A percentile compares a stretch with the other conserved stretches of the same genome.
These are phyloP conservation scores for Corella eumyota DNA, from an alignment of 23 tunicate genomes.

Conservation along the genomic window DNA sequence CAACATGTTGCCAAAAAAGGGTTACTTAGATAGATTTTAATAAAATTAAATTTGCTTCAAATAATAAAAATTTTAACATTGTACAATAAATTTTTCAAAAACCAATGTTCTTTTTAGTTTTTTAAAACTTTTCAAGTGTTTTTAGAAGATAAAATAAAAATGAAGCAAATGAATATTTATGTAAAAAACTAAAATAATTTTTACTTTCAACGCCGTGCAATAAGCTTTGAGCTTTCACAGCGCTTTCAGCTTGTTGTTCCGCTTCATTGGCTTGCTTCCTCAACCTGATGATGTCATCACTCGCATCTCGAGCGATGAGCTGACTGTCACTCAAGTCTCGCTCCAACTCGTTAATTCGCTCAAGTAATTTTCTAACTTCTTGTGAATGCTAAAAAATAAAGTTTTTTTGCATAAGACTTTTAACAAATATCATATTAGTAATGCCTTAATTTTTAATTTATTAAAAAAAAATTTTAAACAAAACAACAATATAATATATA, in stretches of 20 bases:
- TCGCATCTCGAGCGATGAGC: constrained; percentile 26
- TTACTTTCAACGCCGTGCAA: constrained; percentile 55
- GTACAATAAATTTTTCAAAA: no score
- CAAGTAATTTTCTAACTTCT: constrained; percentile 55
- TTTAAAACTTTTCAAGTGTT: neutral
- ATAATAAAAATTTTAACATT: no score
- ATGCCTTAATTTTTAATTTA: no score
- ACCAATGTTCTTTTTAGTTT: no score
- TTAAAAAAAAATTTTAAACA: no score
- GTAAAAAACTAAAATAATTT: no score
- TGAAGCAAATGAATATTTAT: neutral
- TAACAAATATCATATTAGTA: neutral
- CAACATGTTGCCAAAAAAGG: no score
- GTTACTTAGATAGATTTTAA: no score
- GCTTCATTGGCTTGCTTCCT: constrained; percentile 38
- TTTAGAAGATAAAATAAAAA: neutral
- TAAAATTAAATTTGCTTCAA: no score
- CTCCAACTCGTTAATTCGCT: constrained; percentile 43
- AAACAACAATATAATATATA: no score
- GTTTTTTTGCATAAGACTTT: neutral
- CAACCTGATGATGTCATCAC: constrained; percentile 20
- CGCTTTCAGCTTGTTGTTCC: constrained; percentile 57
- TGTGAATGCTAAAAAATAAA: constrained; percentile 33
- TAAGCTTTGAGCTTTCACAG: constrained; percentile 32
- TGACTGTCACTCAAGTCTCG: constrained; percentile 35